These are phyloP conservation scores for Sebastes oblongus DNA, from an alignment of 2,797 vertebrate species.

Conservation along the genomic window DNA sequence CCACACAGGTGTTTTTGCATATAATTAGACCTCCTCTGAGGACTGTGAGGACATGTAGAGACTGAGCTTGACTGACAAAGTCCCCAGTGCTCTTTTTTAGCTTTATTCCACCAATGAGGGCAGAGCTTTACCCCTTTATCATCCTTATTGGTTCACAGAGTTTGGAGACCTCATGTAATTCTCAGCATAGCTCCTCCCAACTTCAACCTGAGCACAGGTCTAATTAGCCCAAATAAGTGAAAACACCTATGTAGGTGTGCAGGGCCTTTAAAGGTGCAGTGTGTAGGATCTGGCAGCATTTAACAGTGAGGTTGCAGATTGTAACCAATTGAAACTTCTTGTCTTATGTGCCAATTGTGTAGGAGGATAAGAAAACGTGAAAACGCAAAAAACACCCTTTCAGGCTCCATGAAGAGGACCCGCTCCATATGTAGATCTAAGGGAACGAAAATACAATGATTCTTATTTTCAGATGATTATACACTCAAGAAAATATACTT, in stretches of 20 bases:
- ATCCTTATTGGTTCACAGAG: background rate
- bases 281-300: no score
- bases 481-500: no score
- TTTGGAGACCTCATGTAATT: background rate
- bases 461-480: no score
- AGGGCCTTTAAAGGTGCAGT: background rate
- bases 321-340: no score
- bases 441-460: no score
- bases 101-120: background rate
- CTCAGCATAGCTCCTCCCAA: background rate
- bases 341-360: no score
- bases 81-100: background rate
- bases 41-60: background rate
- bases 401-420: no score
- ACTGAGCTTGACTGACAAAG: background rate
- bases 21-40: background rate
- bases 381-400: no score
- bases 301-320: no score
- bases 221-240: background rate
- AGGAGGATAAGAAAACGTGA: no score
- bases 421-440: no score
- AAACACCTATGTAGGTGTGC: background rate
- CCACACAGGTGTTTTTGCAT: background rate
- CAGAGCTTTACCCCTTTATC: background rate
- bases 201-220: background rate